Percentiles rank a stretch among this genome's conserved stretches.
Evolutionary conservation across 2,797 vertebrate species (phyloP).

Genomic region (Lepilemur septentrionalis): DNA sequence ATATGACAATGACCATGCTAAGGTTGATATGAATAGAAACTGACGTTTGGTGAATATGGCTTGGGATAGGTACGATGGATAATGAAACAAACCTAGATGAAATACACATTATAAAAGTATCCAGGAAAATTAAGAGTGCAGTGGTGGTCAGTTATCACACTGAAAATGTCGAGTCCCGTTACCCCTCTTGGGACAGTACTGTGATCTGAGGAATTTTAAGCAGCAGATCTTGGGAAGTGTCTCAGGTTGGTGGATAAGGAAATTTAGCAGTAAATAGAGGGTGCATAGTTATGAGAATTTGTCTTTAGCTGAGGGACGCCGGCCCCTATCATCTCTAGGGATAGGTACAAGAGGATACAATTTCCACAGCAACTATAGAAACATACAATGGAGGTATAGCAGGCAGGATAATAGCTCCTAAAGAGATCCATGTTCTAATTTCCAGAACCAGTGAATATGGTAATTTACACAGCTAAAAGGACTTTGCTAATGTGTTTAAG

Average conservation of each 20-base stretch:
- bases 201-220: neutral
- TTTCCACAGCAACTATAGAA: neutral
- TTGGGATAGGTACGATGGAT: neutral
- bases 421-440: neutral
- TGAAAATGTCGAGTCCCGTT: neutral
- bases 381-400: neutral
- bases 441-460: neutral
- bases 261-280: neutral
- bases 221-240: neutral
- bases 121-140: neutral
- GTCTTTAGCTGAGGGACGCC: neutral
- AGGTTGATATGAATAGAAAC: neutral
- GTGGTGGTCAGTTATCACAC: neutral
- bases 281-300: neutral
- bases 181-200: neutral
- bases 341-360: neutral
- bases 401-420: neutral
- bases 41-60: neutral
- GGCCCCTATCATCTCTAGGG: neutral
- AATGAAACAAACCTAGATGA: neutral
- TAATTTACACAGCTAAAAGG: neutral
- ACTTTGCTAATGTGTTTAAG: neutral
- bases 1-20: neutral
- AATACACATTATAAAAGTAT: neutral
- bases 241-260: neutral